phyloP scores from a whole-genome alignment of 1,140 invertebrate genomes.

The Thaumetopoea pityocampa region DNA sequence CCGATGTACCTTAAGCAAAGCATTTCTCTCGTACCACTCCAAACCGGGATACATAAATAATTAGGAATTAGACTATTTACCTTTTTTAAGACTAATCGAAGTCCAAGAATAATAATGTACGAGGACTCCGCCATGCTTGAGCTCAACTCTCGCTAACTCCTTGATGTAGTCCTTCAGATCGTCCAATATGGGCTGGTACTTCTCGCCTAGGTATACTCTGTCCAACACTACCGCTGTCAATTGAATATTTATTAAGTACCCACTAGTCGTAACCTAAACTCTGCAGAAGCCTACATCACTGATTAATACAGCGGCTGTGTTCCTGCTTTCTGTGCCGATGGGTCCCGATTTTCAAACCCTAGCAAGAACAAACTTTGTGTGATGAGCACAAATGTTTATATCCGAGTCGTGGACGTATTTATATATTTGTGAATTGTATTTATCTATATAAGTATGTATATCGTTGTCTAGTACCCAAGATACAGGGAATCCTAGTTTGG shows the following conservation, averaged over 20 bases:
- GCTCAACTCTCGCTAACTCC: slow-evolving; percentile 77
- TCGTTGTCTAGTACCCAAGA: no score
- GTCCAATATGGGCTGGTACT: slow-evolving; percentile 76
- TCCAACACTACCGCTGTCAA: slow-evolving; percentile 79
- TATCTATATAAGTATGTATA: no score
- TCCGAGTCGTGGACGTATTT: no score
- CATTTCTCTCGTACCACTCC: background rate
- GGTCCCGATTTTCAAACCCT: no score
- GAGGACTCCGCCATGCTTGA: slow-evolving; percentile 79
- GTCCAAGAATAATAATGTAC: slow-evolving; percentile 80
- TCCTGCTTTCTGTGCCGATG: no score
- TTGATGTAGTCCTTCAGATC: slow-evolving; percentile 78
- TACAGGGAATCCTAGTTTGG: no score
- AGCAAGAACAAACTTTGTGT: no score
- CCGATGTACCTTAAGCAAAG: no score
- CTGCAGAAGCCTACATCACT: background rate
- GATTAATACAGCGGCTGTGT: no score
- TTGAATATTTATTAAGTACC: background rate
- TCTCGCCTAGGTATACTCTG: slow-evolving; percentile 76
- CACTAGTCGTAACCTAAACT: background rate
- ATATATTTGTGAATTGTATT: no score
- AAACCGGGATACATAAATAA: background rate
- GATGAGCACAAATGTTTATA: no score
- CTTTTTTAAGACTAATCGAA: slow-evolving; percentile 79
- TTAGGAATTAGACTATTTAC: slow-evolving; percentile 45